phyloP scores from a whole-genome alignment of 2,797 vertebrate genomes.

The Holocentrus rufus region DNA sequence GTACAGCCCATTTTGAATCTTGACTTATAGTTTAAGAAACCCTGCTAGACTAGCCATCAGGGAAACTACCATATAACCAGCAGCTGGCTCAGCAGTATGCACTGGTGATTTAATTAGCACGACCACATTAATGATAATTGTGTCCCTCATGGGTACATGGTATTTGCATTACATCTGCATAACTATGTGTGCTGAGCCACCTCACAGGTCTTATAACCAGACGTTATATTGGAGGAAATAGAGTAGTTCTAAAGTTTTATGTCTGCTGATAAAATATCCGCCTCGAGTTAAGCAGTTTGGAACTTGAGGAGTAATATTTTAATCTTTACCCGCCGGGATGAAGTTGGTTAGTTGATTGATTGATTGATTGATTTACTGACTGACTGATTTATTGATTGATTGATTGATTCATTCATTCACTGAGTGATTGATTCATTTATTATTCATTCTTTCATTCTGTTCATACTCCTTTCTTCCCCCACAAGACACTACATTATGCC shows the following conservation, averaged over 20 bases:
- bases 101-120: conserved; percentile 73
- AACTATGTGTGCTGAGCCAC: conserved; percentile 52
- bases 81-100: conserved; percentile 70
- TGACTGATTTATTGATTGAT: not conserved
- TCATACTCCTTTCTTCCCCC: not conserved
- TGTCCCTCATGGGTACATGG: conserved; percentile 54
- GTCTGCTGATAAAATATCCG: conserved; percentile 39
- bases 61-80: conserved; percentile 49
- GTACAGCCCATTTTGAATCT: conserved; percentile 41
- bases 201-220: conserved; percentile 59
- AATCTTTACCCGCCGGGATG: too few species aligned
- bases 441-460: not conserved
- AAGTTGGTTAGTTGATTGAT: not conserved
- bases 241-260: conserved; percentile 62
- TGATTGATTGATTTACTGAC: not conserved
- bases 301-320: too few species aligned
- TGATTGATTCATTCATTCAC: not conserved
- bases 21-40: conserved; percentile 63
- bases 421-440: not conserved
- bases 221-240: conserved; percentile 54
- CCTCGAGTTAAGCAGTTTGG: conserved; percentile 33
- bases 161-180: conserved; percentile 73
- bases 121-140: conserved; percentile 73
- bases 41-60: conserved; percentile 54
- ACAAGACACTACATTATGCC: not conserved